Base-by-base conservation (phyloP, 2,888 invertebrate species). In the Callyntrura guangdongensis region DNA sequence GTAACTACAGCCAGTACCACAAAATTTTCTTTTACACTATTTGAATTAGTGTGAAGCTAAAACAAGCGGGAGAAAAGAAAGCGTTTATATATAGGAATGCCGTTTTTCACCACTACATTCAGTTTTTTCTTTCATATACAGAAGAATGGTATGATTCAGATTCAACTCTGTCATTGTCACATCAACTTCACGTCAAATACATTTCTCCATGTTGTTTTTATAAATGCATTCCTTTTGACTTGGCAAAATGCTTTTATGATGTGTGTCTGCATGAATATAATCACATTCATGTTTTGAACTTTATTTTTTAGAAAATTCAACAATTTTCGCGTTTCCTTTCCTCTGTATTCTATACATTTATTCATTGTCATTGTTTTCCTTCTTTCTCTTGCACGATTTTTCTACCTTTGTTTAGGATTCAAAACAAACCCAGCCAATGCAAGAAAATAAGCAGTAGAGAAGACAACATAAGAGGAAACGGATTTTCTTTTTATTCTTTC, bases 281-380 rank as follows among this genome's bases (percentile, higher is more conserved):
- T 36, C 36, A 6, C 36, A 36, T 36, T 36, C 36, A 36, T 14
- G 53, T n/a, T 47, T 61, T 22, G 8, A 20, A 1, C 61, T 61
- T 14, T 14, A 61, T n/a, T 61, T n/a, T 14, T 9, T 61, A n/a
- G 22, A 61, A n/a, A 22, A 4, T 61, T 22, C 20, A 22, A 11
- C 61, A 64, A n/a, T 27, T 67, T 36, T 11, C 27, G 14, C 45
- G 11, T n/a, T 64, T 47, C 20, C 9, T 49, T 27, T 83, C 47
- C 47, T 25, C 36, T 36, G 36, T 4, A 36, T 36, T 67, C 36
- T 49, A 14, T 22, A 22, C 17, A 74, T 47, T 74, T 25, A 59
- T 77, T 77, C 79, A 87, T 87, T 87, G 47, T 61, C 67, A 79
- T 87, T 87, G 86, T 87, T 86, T 86, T 77, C 79, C 79, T 36